Conservation (phyloP, 2,797 vertebrate genomes). For the Otolemur crassicaudatus region DNA sequence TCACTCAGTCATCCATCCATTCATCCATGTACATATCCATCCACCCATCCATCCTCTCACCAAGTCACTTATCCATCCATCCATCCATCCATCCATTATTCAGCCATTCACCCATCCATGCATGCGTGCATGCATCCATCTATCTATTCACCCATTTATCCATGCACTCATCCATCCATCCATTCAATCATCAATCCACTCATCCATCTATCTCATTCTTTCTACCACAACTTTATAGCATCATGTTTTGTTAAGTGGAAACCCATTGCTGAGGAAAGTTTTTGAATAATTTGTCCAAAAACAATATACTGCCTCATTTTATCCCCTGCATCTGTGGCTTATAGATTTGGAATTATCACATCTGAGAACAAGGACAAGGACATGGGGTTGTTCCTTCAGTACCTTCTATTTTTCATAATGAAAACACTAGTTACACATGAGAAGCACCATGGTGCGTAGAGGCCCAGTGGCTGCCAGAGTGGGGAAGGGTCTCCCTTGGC, state of each 20-base stretch:
- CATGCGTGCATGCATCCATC: no score
- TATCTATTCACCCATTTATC: accelerated
- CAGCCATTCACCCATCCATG: accelerated
- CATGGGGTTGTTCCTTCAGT: not conserved
- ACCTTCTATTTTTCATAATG: no score
- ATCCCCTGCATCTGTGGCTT: not conserved
- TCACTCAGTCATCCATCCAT: not conserved
- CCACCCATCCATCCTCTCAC: not conserved
- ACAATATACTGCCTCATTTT: not conserved
- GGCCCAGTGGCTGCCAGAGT: not conserved
- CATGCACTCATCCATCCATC: not conserved
- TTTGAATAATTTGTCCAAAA: not conserved
- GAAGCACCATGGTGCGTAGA: accelerated
- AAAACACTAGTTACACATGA: not conserved
- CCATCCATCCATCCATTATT: accelerated
- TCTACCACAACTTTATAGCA: not conserved
- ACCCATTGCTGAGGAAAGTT: not conserved
- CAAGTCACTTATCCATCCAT: not conserved
- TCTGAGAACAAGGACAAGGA: not conserved
- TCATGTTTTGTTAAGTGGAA: not conserved
- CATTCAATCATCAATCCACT: not conserved
- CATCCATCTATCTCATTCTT: not conserved
- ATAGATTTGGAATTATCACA: not conserved
- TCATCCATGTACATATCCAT: not conserved
- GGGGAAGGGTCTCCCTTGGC: not conserved